Base-by-base conservation (phyloP, 1,140 invertebrate genomes). In the Lepidurus couesii region DNA sequence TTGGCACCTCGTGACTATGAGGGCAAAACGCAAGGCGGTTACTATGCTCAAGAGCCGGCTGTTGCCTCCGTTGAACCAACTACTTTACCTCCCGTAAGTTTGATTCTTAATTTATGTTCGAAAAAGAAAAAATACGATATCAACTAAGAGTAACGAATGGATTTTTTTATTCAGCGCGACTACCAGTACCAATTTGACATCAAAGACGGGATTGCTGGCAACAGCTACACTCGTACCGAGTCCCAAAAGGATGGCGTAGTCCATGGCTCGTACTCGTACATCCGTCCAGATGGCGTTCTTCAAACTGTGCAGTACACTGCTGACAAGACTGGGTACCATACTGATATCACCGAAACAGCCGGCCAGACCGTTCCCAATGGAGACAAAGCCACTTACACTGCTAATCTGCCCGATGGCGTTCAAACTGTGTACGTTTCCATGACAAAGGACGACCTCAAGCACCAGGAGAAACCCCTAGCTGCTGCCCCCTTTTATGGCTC, bases 161-260 rank as follows among this genome's bases (percentile, higher is more conserved):
- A 21, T 16, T 26, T 34, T 8, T 53, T 76, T 42, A 44, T 76
- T n/a, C 76, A 77, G 76, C 24, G 76, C 1, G 79, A 80, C 53
- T 80, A 80, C 42, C 42, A 79, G 26, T 80, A 78, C 76, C 73
- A 80, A 42, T 77, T 74, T 24, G 73, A 77, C 65, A 80, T 80
- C 53, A 65, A 80, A 42, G 79, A 80, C 73, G 79, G 73, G 24
- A 79, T 80, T 44, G 73, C 44, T 13, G 79, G 79, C 42, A 77
- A 47, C n/a, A 77, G 42, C 42, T 77, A 80, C 13, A 24, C 65
- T 1, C 75, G 79, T 65, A 75, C 16, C 53, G 79, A 80, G 42
- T 34, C 42, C 24, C 79, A 80, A 26, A 79, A 77, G 9, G 73
- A 80, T 73, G 79, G 79, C 42, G 76, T 80, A 7, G 47, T 80